Conservation (phyloP, 1,140 invertebrate genomes). For the Hylyphantes graminicola region DNA sequence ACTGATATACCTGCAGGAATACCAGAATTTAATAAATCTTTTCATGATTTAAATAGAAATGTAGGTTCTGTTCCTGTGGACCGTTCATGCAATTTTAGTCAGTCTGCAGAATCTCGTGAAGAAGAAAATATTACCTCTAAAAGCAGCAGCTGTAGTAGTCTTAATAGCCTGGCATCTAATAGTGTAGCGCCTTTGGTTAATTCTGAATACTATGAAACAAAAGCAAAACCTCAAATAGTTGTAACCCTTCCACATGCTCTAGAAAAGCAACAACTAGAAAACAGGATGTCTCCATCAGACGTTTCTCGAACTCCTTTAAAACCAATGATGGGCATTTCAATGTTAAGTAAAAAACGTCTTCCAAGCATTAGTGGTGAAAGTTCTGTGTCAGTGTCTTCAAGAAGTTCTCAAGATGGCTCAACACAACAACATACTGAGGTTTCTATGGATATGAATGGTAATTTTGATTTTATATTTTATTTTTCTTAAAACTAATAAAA, state of each 20-base stretch:
- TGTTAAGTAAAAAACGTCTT: constrained; percentile 55
- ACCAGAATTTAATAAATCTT: neutral
- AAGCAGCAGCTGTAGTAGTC: constrained; percentile 54
- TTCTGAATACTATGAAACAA: constrained; percentile 56
- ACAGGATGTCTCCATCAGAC: constrained; percentile 28
- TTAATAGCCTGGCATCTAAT: constrained; percentile 39
- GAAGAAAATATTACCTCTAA: constrained; percentile 20
- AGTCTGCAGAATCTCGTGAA: constrained; percentile 14
- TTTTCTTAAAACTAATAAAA: too few relatives aligned
- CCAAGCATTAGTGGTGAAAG: constrained; percentile 55
- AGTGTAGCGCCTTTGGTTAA: constrained; percentile 11
- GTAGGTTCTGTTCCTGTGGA: constrained; percentile 2
- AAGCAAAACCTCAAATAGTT: constrained; percentile 54
- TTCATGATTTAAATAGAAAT: constrained; percentile 48
- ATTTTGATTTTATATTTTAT: neutral
- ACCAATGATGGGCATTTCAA: constrained; percentile 59
- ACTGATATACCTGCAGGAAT: constrained; percentile 23
- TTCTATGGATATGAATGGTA: constrained; percentile 46
- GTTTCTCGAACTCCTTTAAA: constrained; percentile 50
- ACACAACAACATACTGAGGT: constrained; percentile 11
- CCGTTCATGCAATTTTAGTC: neutral
- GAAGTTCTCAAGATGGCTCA: constrained; percentile 44
- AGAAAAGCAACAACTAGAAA: constrained; percentile 29
- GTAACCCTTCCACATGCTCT: constrained; percentile 46
- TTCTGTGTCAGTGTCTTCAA: constrained; percentile 38